Base-by-base conservation (phyloP, 2,888 invertebrate genomes). In the Micoletzkya japonica region DNA sequence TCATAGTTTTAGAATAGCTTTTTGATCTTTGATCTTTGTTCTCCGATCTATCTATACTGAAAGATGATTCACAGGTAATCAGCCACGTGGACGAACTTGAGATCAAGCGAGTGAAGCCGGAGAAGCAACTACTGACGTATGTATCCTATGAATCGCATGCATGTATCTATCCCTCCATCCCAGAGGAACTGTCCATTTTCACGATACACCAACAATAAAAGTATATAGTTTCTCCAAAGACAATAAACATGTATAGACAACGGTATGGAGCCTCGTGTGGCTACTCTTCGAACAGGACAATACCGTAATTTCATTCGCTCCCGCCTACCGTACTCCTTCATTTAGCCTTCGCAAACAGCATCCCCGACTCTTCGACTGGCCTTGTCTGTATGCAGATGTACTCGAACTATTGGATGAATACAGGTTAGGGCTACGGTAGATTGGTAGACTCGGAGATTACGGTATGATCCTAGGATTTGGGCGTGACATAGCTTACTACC, bases 371-470 rank as follows among this genome's bases (percentile, higher is more conserved):
- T 74, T 74, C 64, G 64, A 70, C 30, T 64, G 74, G 71, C 74
- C 74, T n/a, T 74, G 74, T 44, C 56, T 74, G 20, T 81, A 81
- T 64, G 78, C 77, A 2, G 81, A 81, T 64, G 81, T 79, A 3
- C 72, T 81, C 17, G 79, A 80, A 58, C 37, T 81, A 4, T 70
- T 81, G 37, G 77, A 79, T 63, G 77, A 80, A 36, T 79, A 78
- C 64, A 66, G 64, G 64, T 66, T 20, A 28, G 1, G 49, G 24
- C 17, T 56, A 56, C n/a, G 20, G 3, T 58, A 26, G 20, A 58
- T 3, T 32, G 17, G 32, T 34, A 34, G 17, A 3, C 34, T 50
- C 4, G 17, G 17, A 39, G 17, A 17, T 17, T 39, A 7, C 17
- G 44, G 44, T 39, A 52, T 17, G 6, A 20, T 52, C 24, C 17